Base-by-base conservation (phyloP, 1,140 invertebrate species). In the Oncopeltus fasciatus region DNA sequence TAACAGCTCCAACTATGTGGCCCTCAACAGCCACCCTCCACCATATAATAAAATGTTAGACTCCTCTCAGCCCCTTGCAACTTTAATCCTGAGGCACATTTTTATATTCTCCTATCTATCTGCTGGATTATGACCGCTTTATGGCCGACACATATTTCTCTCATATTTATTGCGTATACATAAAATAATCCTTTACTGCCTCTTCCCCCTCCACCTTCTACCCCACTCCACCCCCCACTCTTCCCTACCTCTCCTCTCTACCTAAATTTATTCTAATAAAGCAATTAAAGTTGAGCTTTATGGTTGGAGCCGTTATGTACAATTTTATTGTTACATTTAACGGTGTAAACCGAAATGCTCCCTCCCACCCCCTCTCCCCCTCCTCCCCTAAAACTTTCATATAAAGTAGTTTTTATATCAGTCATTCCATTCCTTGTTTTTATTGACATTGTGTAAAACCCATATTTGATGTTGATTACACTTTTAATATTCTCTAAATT, bases 241-340 rank as follows among this genome's bases (percentile, higher is more conserved):
- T 24, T 38, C 31, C 14, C 31, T 8, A 8, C 31, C 31, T 14
- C 31, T 38, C 31, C 31, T 38, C 31, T 38, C 18, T 16, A 21
- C 49, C 49, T 53, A 53, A 53, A 38, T 57, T 57, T 57, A 57
- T 57, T 57, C 56, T 57, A 57, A 57, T 57, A 57, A 57, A 57
- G 56, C 56, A 57, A 57, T 57, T 57, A 57, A 57, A 57, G 31
- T 33, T 29, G 31, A 20, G 31, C 33, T 57, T 57, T 57, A 33
- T 57, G 31, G n/a, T n/a, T n/a, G 26, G 56, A 24, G 56, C 18
- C 56, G 56, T 29, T 57, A 26, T 20, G 49, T 57, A 57, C 56
- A 38, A 28, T 57, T 57, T 57, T 57, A 57, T 57, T 57, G 56
- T 57, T 57, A 33, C 28, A 57, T 57, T 33, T 57, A 57, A 57